Evolutionary conservation across 2,113 vertebrate genomes (phyloP).

Genomic region (Asarcornis scutulata): DNA sequence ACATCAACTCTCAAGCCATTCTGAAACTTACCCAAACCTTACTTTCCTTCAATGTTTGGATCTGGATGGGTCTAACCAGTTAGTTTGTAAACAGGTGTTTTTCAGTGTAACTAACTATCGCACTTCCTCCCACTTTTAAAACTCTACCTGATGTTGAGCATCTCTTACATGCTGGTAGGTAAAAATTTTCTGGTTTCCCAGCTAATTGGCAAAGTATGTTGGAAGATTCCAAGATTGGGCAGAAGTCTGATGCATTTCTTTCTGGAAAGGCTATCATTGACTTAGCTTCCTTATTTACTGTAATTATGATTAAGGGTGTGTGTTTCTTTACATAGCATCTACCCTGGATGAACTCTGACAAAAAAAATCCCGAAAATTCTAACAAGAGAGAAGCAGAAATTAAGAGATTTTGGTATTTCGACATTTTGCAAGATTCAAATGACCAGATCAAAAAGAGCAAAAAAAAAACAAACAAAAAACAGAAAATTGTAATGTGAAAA

Average conservation of each 20-base stretch:
- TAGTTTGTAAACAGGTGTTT: neutral
- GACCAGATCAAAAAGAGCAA: neutral
- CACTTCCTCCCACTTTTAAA: neutral
- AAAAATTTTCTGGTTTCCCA: neutral
- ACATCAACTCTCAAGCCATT: neutral
- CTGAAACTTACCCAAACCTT: neutral
- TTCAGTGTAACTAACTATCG: neutral
- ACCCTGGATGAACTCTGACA: neutral
- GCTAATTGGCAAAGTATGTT: neutral
- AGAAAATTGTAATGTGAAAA: neutral
- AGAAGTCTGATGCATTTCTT: neutral
- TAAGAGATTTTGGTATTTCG: neutral
- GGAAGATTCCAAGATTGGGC: neutral
- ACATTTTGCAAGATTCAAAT: neutral
- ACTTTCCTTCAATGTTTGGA: neutral
- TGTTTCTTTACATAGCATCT: constrained; percentile 4
- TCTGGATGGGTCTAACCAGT: neutral
- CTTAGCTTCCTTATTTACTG: constrained; percentile 1
- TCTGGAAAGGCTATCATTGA: neutral
- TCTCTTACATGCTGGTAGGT: neutral
- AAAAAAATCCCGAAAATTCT: neutral
- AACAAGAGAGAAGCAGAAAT: neutral
- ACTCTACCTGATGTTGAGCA: neutral
- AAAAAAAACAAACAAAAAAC: neutral
- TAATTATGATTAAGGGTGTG: neutral